Conservation (phyloP, 2,797 vertebrate species). For the Adelosebastes latens region DNA sequence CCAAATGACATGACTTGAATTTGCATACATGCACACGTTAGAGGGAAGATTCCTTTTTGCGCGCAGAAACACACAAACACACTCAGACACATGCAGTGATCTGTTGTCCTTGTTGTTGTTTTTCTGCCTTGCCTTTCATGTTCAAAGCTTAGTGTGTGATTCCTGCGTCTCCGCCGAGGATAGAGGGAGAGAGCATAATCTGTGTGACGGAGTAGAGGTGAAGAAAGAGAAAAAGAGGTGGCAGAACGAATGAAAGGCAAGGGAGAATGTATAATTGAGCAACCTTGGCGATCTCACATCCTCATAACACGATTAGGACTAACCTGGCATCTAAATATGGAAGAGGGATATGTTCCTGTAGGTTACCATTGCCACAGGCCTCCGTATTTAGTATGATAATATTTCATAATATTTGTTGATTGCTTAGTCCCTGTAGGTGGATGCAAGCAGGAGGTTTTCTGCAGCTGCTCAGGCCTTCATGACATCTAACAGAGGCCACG, state of each 20-base stretch:
- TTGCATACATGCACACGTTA: conserved; percentile 47
- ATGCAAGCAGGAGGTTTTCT: conserved; percentile 38
- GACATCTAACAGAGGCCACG: conserved; percentile 34
- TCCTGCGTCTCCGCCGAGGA: conserved; percentile 70
- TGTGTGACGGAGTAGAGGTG: conserved; percentile 75
- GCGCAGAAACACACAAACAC: conserved; percentile 56
- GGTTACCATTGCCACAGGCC: conserved; percentile 62
- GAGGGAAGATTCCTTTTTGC: conserved; percentile 29
- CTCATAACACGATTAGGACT: conserved; percentile 78
- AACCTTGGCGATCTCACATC: conserved; percentile 75
- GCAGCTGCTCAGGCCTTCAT: conserved; percentile 2
- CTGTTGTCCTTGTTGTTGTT: conserved; percentile 78
- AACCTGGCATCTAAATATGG: conserved; percentile 81
- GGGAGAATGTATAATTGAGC: conserved; percentile 79
- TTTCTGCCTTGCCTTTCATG: conserved; percentile 79
- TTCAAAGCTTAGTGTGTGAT: conserved; percentile 81
- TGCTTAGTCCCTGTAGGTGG: conserved; percentile 61
- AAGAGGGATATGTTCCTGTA: conserved; percentile 57
- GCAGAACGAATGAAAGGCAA: conserved; percentile 78
- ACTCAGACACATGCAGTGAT: conserved; percentile 62
- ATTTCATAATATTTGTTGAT: conserved; percentile 69
- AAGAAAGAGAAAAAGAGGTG: conserved; percentile 74
- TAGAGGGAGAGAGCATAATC: conserved; percentile 74
- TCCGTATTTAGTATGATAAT: conserved; percentile 66
- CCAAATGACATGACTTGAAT: conserved; percentile 56